phyloP scores from a whole-genome alignment of 2,113 vertebrate species.

The Hypanus sabinus region DNA sequence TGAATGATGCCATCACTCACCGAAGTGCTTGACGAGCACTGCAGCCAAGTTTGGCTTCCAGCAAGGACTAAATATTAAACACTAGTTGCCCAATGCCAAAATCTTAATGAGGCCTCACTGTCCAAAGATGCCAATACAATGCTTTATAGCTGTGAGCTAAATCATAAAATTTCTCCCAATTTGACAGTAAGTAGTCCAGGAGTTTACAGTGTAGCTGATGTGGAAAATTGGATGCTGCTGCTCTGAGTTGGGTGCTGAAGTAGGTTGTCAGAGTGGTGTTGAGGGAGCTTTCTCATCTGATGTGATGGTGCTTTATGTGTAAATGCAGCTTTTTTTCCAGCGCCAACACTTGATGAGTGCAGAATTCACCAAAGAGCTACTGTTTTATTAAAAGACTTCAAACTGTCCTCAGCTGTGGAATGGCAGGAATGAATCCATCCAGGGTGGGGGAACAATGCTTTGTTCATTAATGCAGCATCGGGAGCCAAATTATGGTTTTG shows the following conservation, averaged over 20 bases:
- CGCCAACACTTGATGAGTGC: not conserved
- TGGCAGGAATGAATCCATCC: not conserved
- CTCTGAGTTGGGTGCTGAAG: not conserved
- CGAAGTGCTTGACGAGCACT: not conserved
- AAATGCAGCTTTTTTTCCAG: not conserved
- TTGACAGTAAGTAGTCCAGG: not conserved
- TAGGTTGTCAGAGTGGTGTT: not conserved
- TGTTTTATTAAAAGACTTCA: not conserved
- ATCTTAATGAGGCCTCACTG: not conserved
- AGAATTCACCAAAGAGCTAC: not conserved
- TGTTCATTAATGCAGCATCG: not conserved
- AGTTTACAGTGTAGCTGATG: not conserved
- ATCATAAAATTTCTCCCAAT: not conserved
- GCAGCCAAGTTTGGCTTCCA: not conserved
- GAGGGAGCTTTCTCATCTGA: not conserved
- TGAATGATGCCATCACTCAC: not conserved
- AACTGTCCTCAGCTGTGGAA: not conserved
- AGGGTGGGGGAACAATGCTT: not conserved
- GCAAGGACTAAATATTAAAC: not conserved
- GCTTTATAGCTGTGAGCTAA: not conserved
- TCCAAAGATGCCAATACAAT: not conserved
- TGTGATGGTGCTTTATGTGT: not conserved
- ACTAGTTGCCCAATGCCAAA: not conserved
- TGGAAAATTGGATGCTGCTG: not conserved
- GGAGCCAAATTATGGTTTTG: not conserved